Conservation (phyloP, 1,140 invertebrate species). For the Microplitis demolitor region DNA sequence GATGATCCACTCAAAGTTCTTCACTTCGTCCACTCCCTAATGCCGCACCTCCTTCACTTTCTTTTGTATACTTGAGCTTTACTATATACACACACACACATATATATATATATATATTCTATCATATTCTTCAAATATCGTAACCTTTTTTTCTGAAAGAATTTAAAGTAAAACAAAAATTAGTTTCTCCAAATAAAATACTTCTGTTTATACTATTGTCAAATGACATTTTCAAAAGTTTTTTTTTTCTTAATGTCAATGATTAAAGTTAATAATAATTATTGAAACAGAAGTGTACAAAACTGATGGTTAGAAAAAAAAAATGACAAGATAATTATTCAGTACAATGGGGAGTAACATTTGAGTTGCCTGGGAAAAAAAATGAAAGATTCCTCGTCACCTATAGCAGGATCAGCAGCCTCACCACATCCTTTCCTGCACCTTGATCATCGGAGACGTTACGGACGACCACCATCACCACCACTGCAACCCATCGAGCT, state of each 20-base stretch:
- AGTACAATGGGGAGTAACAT: neutral
- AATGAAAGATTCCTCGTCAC: conserved; percentile 13
- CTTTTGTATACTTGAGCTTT: neutral
- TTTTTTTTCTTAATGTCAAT: no score
- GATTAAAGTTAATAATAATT: neutral
- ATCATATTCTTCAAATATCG: no score
- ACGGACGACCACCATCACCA: conserved; percentile 26
- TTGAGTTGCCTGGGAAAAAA: conserved; percentile 14
- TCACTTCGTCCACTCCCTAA: conserved; percentile 12
- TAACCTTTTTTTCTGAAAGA: no score
- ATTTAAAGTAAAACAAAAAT: no score
- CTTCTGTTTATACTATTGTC: no score
- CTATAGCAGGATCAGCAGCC: conserved; percentile 20
- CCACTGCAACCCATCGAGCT: conserved; percentile 16
- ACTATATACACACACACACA: neutral
- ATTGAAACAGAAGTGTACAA: neutral
- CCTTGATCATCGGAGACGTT: conserved; percentile 28
- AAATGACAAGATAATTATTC: neutral
- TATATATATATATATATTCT: no score
- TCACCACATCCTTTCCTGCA: conserved; percentile 23
- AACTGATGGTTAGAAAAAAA: neutral
- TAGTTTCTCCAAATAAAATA: no score
- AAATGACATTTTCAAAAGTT: no score
- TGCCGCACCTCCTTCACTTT: conserved; percentile 15
- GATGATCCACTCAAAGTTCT: conserved; percentile 16